These are phyloP conservation scores for Odontophorus gujanensis DNA, from an alignment of 2,113 vertebrate genomes.

Conservation along the genomic window DNA sequence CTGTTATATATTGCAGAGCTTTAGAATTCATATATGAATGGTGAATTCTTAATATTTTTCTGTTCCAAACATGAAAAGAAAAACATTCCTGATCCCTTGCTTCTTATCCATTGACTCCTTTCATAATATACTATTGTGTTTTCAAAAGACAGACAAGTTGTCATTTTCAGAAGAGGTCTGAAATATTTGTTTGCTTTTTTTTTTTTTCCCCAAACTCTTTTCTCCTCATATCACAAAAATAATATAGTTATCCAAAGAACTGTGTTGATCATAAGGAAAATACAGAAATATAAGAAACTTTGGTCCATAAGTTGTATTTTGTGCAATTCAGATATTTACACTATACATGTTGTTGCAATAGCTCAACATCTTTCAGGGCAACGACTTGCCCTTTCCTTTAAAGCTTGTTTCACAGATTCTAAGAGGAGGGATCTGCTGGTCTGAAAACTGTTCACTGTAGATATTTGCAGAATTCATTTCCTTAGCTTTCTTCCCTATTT, in stretches of 20 bases:
- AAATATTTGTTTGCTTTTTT: background rate
- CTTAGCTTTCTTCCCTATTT: background rate
- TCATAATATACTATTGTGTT: background rate
- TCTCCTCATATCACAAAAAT: background rate
- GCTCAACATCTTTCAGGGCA: background rate
- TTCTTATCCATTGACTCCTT: background rate
- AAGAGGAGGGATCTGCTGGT: background rate
- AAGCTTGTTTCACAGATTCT: background rate
- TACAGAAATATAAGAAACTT: background rate
- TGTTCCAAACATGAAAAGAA: background rate
- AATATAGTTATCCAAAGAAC: background rate
- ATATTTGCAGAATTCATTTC: background rate
- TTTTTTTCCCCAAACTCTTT: background rate
- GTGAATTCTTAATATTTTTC: background rate
- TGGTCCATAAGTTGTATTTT: background rate
- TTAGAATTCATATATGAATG: background rate
- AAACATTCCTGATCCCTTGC: background rate
- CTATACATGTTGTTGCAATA: background rate
- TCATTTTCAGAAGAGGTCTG: background rate
- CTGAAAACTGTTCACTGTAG: background rate
- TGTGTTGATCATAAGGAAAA: background rate
- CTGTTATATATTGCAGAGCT: background rate
- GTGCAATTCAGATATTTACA: background rate
- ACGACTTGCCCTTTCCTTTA: background rate
- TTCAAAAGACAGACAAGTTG: background rate